Percentiles rank a stretch among this genome's conserved stretches.
phyloP scores from a whole-genome alignment of 2,797 vertebrate genomes.

The Sciurus vulgaris region DNA sequence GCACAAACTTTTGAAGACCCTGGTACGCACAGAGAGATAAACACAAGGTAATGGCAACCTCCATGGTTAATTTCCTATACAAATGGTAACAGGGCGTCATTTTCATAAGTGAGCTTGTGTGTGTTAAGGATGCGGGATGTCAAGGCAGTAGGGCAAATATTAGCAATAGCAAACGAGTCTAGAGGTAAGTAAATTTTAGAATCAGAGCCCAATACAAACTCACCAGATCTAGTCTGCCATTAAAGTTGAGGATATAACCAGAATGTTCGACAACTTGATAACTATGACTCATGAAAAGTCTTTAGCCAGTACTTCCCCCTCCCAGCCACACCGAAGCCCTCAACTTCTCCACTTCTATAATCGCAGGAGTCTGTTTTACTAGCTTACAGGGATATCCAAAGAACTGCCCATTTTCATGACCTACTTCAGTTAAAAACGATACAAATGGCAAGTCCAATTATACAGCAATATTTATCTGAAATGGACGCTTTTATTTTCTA shows the following conservation, averaged over 20 bases:
- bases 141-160: constrained; percentile 34
- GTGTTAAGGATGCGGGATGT: not conserved
- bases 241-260: not conserved
- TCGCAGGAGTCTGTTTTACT: not conserved
- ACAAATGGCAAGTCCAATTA: not conserved
- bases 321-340: not conserved
- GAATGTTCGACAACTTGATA: not conserved
- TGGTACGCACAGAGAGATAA: constrained; percentile 49
- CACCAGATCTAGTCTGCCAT: not conserved
- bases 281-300: not conserved
- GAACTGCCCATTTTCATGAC: not conserved
- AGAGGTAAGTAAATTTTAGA: not conserved
- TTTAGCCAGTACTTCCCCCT: not conserved
- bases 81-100: constrained; percentile 62
- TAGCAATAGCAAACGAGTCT: not conserved
- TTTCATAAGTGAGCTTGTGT: not conserved
- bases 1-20: constrained; percentile 74
- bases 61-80: constrained; percentile 46
- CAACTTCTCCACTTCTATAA: not conserved
- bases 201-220: not conserved
- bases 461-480: not conserved
- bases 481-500: not conserved
- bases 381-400: not conserved
- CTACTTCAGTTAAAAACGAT: not conserved
- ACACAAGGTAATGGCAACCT: constrained; percentile 22